Conservation (phyloP, 2,797 vertebrate species). For the Sciurus carolinensis region DNA sequence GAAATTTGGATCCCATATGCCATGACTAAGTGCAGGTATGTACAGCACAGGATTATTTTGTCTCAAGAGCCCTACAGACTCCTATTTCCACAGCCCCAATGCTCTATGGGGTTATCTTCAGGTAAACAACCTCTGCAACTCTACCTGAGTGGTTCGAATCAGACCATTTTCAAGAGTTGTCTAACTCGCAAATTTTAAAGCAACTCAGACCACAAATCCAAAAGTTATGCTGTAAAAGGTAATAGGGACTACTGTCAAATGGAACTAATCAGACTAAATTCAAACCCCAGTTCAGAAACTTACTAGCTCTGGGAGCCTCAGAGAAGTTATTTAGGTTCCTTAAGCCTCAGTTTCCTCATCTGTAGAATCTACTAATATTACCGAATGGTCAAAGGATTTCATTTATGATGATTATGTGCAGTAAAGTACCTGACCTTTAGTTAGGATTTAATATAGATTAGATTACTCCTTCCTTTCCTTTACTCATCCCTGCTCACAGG, state of each 20-base stretch:
- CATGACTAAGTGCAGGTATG: neutral
- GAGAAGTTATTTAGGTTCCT: constrained; percentile 23
- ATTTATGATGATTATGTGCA: constrained; percentile 23
- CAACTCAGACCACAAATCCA: constrained; percentile 55
- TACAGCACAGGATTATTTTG: neutral
- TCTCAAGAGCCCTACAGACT: constrained; percentile 32
- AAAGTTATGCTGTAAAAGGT: neutral
- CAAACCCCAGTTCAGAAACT: constrained; percentile 39
- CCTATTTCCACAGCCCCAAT: neutral
- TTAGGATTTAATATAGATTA: neutral
- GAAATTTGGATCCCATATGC: constrained; percentile 3
- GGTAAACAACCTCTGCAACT: constrained; percentile 49
- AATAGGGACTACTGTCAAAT: neutral
- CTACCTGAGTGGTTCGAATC: constrained; percentile 36
- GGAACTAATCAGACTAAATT: constrained; percentile 19
- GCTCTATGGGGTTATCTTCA: neutral
- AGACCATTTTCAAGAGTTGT: constrained; percentile 50
- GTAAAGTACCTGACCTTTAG: constrained; percentile 11
- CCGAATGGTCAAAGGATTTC: neutral
- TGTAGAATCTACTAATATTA: constrained; percentile 27
- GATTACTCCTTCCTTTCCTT: constrained; percentile 1
- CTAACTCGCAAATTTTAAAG: constrained; percentile 67
- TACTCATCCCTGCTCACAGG: neutral
- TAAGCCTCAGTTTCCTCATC: constrained; percentile 38
- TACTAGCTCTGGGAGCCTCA: neutral